These are phyloP conservation scores for Ochlodes sylvanus DNA, from an alignment of 2,888 invertebrate genomes.

Conservation along the genomic window DNA sequence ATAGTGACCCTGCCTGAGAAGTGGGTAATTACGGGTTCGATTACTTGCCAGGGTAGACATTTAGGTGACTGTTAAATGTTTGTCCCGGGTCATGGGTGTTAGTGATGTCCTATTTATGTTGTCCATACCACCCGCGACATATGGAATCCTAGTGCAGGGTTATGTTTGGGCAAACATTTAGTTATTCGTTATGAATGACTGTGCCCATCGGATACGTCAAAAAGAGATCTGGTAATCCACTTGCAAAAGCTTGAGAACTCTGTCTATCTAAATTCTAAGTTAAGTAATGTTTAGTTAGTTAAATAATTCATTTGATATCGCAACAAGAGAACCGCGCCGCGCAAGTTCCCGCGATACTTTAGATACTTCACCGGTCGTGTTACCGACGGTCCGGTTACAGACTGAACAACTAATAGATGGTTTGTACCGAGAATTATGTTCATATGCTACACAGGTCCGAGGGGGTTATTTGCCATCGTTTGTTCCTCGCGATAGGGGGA, in stretches of 20 bases:
- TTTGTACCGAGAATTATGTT: conserved; percentile 4
- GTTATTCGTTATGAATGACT: too few species aligned
- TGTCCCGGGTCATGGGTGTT: too few species aligned
- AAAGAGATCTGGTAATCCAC: not conserved
- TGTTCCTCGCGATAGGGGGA: too few species aligned
- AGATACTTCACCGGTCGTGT: not conserved
- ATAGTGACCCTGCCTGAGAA: too few species aligned
- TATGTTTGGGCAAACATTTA: too few species aligned
- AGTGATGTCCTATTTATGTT: not conserved
- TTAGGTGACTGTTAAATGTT: too few species aligned
- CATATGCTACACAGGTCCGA: not conserved
- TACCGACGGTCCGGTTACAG: not conserved
- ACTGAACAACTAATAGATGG: conserved; percentile 7
- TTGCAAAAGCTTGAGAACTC: not conserved
- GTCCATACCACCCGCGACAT: too few species aligned
- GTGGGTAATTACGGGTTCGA: too few species aligned
- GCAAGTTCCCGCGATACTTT: conserved; percentile 7
- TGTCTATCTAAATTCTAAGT: not conserved
- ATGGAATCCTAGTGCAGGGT: too few species aligned
- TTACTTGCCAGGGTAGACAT: too few species aligned
- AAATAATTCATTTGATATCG: conserved; percentile 11
- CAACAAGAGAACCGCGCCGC: conserved; percentile 3
- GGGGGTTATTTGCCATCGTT: too few species aligned
- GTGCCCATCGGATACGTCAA: too few species aligned
- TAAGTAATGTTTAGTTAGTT: not conserved